These are phyloP conservation scores for Netta rufina DNA, from an alignment of 2,797 vertebrate genomes.

Conservation along the genomic window DNA sequence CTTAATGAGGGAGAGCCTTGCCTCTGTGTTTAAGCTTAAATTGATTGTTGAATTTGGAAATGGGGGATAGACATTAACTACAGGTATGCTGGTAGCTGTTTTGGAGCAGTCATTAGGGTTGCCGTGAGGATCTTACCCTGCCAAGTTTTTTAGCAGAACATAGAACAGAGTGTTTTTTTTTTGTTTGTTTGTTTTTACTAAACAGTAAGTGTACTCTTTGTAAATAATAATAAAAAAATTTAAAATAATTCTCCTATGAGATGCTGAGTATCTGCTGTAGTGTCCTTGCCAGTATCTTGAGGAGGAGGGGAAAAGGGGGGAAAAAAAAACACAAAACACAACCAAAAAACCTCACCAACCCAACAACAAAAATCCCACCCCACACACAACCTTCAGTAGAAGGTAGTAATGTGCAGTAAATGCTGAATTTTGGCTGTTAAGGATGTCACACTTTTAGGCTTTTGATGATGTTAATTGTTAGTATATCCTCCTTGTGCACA, in stretches of 20 bases:
- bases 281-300: background rate
- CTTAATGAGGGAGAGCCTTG: background rate
- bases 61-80: background rate
- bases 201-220: background rate
- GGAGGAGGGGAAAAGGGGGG: background rate
- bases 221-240: background rate
- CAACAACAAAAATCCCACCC: background rate
- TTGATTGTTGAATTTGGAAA: background rate
- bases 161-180: background rate
- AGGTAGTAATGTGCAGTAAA: background rate
- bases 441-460: background rate
- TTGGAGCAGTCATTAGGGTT: background rate
- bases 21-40: background rate
- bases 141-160: background rate
- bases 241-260: background rate
- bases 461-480: background rate
- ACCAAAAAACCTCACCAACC: fast-evolving
- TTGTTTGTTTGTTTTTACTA: background rate
- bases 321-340: background rate
- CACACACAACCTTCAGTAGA: background rate
- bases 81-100: fast-evolving
- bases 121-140: background rate
- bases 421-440: background rate
- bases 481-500: background rate
- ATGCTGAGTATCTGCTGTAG: background rate